Evolutionary conservation across 1,140 invertebrate genomes (phyloP).

Genomic region (Streblospio benedicti): DNA sequence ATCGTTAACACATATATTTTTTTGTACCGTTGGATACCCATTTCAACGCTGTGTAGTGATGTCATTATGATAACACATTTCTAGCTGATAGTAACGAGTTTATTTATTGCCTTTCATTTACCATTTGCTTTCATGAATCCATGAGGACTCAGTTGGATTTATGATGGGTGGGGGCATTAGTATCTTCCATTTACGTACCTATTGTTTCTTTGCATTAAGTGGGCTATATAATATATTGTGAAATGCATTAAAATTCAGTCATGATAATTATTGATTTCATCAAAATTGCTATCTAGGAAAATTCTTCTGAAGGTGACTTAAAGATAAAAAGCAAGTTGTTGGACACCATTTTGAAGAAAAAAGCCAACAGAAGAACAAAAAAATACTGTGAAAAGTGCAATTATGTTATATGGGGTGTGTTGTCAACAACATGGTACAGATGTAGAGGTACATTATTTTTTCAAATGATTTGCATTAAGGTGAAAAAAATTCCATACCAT

Average conservation of each 20-base stretch:
- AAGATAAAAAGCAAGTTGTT: slow-evolving; percentile 53
- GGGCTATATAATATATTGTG: background rate
- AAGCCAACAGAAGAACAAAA: slow-evolving; percentile 49
- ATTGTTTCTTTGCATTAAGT: background rate
- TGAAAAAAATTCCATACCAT: background rate
- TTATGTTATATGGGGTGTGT: slow-evolving; percentile 68
- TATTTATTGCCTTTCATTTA: no score
- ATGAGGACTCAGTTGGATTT: no score
- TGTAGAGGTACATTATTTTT: slow-evolving; percentile 53
- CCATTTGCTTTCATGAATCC: no score
- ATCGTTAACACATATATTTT: no score
- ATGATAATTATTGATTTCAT: no score
- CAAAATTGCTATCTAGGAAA: slow-evolving; percentile 20
- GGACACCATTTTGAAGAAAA: slow-evolving; percentile 67
- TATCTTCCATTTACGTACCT: slow-evolving; percentile 29
- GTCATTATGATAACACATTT: no score
- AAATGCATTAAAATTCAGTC: no score
- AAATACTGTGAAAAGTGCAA: slow-evolving; percentile 79
- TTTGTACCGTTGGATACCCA: no score
- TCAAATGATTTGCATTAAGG: background rate
- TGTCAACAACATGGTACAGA: slow-evolving; percentile 67
- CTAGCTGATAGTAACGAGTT: no score
- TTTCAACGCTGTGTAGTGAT: no score
- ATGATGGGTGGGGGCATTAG: slow-evolving; percentile 26
- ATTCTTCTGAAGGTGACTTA: slow-evolving; percentile 6